These are phyloP conservation scores for Pardosa pseudoannulata DNA, from an alignment of 2,888 invertebrate genomes.

Conservation along the genomic window DNA sequence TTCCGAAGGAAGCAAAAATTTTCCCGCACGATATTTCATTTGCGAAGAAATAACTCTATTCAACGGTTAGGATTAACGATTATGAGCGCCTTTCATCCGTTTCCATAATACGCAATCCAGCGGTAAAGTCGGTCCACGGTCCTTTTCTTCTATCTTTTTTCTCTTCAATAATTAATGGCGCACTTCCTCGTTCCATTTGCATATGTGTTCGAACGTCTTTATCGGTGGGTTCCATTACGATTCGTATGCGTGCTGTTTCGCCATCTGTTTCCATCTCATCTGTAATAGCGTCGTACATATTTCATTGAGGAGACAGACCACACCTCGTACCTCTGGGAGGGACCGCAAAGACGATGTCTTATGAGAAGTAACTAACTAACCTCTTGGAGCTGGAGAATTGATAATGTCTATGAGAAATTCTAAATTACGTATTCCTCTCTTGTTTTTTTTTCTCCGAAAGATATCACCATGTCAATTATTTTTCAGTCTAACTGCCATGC, in stretches of 20 bases:
- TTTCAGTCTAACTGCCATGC: not conserved
- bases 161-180: slow-evolving; percentile 10
- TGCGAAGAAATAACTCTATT: not conserved
- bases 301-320: slow-evolving; percentile 45
- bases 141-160: slow-evolving; percentile 9
- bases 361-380: not conserved
- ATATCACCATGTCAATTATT: not conserved
- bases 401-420: not conserved
- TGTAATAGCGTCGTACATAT: slow-evolving; percentile 55
- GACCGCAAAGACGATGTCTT: not conserved
- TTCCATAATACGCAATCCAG: not conserved
- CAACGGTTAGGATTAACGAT: not conserved
- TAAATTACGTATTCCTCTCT: not conserved
- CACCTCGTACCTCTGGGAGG: slow-evolving; percentile 30
- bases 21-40: too few relatives aligned
- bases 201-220: slow-evolving; percentile 42
- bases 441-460: not conserved
- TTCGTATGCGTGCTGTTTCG: slow-evolving; percentile 17
- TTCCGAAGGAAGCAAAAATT: too few relatives aligned
- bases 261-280: slow-evolving; percentile 54
- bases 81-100: not conserved
- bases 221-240: slow-evolving; percentile 31
- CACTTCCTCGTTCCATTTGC: slow-evolving; percentile 28
- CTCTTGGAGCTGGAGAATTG: not conserved
- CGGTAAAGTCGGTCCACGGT: not conserved